phyloP scores from a whole-genome alignment of 2,113 vertebrate species.

The Misgurnus anguillicaudatus region DNA sequence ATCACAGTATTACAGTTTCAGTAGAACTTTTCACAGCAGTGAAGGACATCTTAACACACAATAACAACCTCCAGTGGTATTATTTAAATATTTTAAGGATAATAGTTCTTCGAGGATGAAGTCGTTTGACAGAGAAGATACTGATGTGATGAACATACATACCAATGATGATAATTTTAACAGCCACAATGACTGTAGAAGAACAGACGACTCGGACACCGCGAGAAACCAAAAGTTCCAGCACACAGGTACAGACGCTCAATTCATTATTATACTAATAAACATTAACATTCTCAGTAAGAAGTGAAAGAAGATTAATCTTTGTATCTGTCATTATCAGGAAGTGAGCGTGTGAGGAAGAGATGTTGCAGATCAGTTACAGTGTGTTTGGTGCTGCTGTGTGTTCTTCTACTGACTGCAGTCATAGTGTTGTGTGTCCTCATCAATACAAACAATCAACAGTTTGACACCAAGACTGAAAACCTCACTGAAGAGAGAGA shows the following conservation, averaged over 20 bases:
- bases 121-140: neutral
- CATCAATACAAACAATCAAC: neutral
- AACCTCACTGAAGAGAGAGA: neutral
- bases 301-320: neutral
- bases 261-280: neutral
- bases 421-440: neutral
- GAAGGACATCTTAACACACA: neutral
- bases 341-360: neutral
- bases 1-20: neutral
- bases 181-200: too few species aligned
- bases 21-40: neutral
- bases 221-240: neutral
- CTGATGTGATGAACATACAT: neutral
- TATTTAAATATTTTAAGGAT: neutral
- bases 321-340: neutral
- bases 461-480: neutral
- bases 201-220: neutral
- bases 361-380: neutral
- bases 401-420: neutral
- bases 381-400: neutral
- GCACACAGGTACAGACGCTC: slow-evolving; percentile 6
- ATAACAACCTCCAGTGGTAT: neutral
- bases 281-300: too few species aligned
- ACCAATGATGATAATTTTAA: neutral
- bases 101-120: too few species aligned